Evolutionary conservation across 2,113 vertebrate genomes (phyloP), one percentile per base, ranked within the genome.

Genomic region (Saccopteryx bilineata): DNA sequence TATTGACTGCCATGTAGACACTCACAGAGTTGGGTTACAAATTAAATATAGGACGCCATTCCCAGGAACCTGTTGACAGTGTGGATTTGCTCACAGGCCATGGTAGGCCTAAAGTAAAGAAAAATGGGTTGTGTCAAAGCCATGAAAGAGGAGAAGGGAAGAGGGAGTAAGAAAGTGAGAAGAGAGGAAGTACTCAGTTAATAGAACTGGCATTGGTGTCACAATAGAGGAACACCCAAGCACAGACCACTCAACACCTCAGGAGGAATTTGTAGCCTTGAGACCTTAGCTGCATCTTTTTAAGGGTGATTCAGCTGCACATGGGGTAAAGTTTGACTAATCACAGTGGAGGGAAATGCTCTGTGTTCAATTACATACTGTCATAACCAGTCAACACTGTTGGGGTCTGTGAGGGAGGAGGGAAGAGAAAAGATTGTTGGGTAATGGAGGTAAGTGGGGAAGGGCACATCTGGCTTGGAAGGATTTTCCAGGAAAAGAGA

Each of bases 311-410:
- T 98, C 96, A 93, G 95, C 95, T 97, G 95, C 96, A 96, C 96
- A 92, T 97, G 97, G 87, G 97, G 97, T 95, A 93, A 96, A 74
- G 93, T 66, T 97, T 97, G 97, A 97, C 97, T 98, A 98, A 98
- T 98, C 98, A 97, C 69, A 97, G 97, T 82, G 92, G 86, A 97
- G 96, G 96, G 96, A 96, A 97, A 97, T 96, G 96, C 92, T 97
- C 96, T 98, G 92, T 90, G 81, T 98, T 96, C 98, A 98, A 98
- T 98, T 98, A 97, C 60, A 95, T 69, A 96, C 94, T 97, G 96
- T 81, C 97, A 96, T 60, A 97, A 83, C 88, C 94, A 98, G 97
- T 97, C 97, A 98, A 85, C 97, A 97, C 97, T 96, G 82, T 68
- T 93, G 96, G 90, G 92, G 92, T 93, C 33, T 89, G 50, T 79